Evolutionary conservation across 30 jellyfish, hydroid and myxozoan genomes (phyloP).

Genomic region (Sanderia malayensis): DNA sequence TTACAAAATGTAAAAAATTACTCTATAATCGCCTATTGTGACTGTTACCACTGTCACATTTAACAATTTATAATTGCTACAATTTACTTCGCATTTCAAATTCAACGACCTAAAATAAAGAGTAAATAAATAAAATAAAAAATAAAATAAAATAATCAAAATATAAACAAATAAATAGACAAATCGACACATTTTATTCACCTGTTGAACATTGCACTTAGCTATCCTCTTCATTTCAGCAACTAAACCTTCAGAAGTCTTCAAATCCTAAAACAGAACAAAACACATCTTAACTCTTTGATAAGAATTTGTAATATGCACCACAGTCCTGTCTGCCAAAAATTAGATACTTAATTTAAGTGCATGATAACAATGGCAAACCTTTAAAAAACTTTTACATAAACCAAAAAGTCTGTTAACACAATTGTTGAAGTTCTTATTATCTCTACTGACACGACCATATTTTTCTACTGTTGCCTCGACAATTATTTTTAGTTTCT

Average conservation of each 20-base stretch:
- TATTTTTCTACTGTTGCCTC: slow-evolving; percentile 56
- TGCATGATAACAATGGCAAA: not conserved
- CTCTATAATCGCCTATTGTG: too few species aligned
- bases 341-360: too few species aligned
- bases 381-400: slow-evolving; percentile 68
- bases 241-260: slow-evolving; percentile 63
- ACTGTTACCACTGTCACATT: too few species aligned
- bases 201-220: slow-evolving; percentile 65
- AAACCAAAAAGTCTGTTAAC: slow-evolving; percentile 29
- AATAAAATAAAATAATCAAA: too few species aligned
- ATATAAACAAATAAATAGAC: not conserved
- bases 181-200: not conserved
- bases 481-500: slow-evolving; percentile 46
- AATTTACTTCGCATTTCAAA: slow-evolving; percentile 44
- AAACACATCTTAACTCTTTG: not conserved
- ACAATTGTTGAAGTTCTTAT: slow-evolving; percentile 49
- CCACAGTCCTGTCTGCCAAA: too few species aligned
- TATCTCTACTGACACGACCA: slow-evolving; percentile 26
- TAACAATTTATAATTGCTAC: too few species aligned
- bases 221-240: slow-evolving; percentile 60
- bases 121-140: not conserved
- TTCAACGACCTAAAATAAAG: slow-evolving; percentile 46
- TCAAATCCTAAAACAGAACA: slow-evolving; percentile 38
- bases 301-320: too few species aligned
- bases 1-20: too few species aligned